Conservation (phyloP, 2,113 vertebrate genomes). For the Neopipo cinnamomea region DNA sequence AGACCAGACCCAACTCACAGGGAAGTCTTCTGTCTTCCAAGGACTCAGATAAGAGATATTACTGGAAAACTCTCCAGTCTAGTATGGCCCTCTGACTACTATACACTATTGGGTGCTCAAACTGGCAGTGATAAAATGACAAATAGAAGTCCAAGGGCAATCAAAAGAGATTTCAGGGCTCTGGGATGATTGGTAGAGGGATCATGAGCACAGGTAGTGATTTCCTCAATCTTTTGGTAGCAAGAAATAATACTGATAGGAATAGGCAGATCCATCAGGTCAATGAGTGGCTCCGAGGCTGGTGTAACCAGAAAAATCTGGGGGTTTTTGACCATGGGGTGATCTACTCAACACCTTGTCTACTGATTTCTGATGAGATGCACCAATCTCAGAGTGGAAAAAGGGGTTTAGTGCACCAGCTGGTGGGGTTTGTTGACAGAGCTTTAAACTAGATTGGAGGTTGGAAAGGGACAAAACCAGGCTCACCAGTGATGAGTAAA, state of each 20-base stretch:
- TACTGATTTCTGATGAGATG: neutral
- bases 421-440: neutral
- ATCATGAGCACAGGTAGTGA: neutral
- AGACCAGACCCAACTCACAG: neutral
- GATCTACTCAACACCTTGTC: neutral
- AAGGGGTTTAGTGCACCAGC: neutral
- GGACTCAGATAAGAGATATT: neutral
- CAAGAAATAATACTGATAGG: neutral
- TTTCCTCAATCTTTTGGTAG: neutral
- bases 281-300: neutral
- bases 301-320: neutral
- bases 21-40: neutral
- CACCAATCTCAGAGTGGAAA: neutral
- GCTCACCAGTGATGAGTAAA: neutral
- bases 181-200: neutral
- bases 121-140: neutral
- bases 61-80: neutral
- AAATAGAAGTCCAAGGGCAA: neutral
- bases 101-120: neutral
- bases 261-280: neutral
- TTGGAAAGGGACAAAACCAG: neutral
- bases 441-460: neutral
- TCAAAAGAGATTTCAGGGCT: neutral
- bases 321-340: neutral
- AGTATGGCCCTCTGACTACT: neutral